Evolutionary conservation across 2,113 vertebrate species (phyloP).

Genomic region (Coracopsis vasa): DNA sequence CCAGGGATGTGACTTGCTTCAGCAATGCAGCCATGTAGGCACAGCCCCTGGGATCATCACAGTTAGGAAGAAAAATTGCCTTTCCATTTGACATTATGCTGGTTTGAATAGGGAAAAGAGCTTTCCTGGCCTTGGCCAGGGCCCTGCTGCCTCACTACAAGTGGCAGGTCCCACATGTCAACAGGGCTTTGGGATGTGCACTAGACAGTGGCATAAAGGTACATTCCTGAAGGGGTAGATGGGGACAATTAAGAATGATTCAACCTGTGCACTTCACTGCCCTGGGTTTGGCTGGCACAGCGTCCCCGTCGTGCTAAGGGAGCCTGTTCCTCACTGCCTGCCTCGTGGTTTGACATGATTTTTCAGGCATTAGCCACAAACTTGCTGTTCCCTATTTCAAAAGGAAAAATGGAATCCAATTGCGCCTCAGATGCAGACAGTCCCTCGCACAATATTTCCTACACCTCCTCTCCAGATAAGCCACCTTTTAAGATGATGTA

Average conservation of each 20-base stretch:
- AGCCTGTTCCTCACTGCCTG: not conserved
- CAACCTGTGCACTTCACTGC: not conserved
- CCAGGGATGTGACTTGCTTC: not conserved
- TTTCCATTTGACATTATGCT: not conserved
- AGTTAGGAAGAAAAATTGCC: not conserved
- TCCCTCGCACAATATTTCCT: conserved; percentile 51
- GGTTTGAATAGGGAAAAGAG: not conserved
- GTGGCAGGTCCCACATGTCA: not conserved
- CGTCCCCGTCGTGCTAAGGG: rapidly evolving
- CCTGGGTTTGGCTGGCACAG: not conserved
- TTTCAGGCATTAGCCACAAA: not conserved
- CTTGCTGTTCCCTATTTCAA: conserved; percentile 26
- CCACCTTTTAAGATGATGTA: conserved; percentile 66
- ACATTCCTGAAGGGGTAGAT: rapidly evolving
- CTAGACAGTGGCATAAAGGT: rapidly evolving
- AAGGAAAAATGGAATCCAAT: conserved; percentile 46
- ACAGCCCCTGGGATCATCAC: not conserved
- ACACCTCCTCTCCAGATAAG: conserved; percentile 59
- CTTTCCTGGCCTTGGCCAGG: not conserved
- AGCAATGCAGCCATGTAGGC: not conserved
- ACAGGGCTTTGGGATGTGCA: not conserved
- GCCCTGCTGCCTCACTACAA: not conserved
- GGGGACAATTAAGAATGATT: not conserved
- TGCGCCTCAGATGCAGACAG: not conserved
- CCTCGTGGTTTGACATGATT: not conserved